Conservation (phyloP, 2,797 vertebrate species). For the Poeciliopsis paucimaculata region DNA sequence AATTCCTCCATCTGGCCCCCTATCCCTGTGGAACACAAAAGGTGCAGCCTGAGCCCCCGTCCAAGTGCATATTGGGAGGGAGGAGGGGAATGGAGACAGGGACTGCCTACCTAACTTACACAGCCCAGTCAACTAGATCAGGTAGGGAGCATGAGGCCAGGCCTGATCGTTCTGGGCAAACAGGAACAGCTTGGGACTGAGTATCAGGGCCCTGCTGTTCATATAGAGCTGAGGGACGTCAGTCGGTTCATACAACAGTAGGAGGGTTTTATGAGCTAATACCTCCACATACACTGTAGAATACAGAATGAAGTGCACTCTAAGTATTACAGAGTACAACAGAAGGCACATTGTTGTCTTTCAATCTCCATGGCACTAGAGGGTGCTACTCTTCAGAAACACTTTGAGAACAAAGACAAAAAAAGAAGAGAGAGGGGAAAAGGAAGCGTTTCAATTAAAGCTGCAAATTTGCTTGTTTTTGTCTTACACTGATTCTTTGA, state of each 20-base stretch:
- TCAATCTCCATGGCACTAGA: slow-evolving; percentile 65
- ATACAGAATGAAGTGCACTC: slow-evolving; percentile 69
- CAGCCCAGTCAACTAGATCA: slow-evolving; percentile 90
- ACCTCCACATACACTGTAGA: slow-evolving; percentile 77
- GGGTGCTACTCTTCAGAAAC: slow-evolving; percentile 54
- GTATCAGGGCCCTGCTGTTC: slow-evolving; percentile 81
- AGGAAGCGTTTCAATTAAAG: slow-evolving; percentile 41
- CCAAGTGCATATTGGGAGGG: slow-evolving; percentile 95
- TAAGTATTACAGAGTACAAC: slow-evolving; percentile 61
- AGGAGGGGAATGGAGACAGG: slow-evolving; percentile 87
- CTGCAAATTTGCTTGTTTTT: slow-evolving; percentile 58
- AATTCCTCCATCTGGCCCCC: slow-evolving; percentile 99
- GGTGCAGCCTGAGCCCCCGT: slow-evolving; percentile 96
- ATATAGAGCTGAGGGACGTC: slow-evolving; percentile 70
- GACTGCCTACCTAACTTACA: slow-evolving; percentile 94
- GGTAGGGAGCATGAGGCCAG: slow-evolving; percentile 76
- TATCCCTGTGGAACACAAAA: slow-evolving; percentile 96
- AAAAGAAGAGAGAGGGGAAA: slow-evolving; percentile 17
- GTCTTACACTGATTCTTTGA: slow-evolving; percentile 48
- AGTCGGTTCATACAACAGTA: slow-evolving; percentile 77
- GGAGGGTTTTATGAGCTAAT: slow-evolving; percentile 81
- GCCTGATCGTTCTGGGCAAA: slow-evolving; percentile 78
- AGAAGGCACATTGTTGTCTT: slow-evolving; percentile 51
- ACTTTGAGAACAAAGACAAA: slow-evolving; percentile 38
- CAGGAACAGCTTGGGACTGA: slow-evolving; percentile 78